Conservation (phyloP, 2,888 invertebrate species). For the Limnephilus auricula region DNA sequence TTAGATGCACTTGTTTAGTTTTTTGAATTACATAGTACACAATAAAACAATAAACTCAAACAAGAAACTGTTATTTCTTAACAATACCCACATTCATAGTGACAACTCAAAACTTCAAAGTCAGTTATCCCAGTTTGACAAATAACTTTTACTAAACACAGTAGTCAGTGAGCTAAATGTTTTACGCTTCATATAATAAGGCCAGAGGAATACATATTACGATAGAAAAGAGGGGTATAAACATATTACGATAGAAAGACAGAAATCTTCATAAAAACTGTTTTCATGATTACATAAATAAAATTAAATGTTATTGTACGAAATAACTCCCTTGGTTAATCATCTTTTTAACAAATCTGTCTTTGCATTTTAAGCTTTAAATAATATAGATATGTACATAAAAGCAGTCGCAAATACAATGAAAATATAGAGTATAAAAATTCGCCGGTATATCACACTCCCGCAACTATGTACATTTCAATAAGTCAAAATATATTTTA, state of each 20-base stretch:
- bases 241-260: no score
- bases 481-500: background rate
- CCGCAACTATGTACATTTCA: background rate
- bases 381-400: background rate
- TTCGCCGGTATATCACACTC: background rate
- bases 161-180: background rate
- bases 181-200: background rate
- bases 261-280: background rate
- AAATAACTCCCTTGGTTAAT: background rate
- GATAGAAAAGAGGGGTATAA: background rate
- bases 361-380: background rate
- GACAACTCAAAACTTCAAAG: background rate
- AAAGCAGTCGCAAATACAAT: background rate
- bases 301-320: no score
- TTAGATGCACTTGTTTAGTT: background rate
- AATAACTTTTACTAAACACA: background rate
- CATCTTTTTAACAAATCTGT: background rate
- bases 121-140: background rate
- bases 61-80: no score
- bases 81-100: background rate
- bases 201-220: background rate
- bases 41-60: no score
- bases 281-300: background rate
- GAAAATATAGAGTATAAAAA: background rate
- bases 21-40: background rate